phyloP scores from a whole-genome alignment of 2,888 invertebrate species.

The Pandemis cinnamomeana region DNA sequence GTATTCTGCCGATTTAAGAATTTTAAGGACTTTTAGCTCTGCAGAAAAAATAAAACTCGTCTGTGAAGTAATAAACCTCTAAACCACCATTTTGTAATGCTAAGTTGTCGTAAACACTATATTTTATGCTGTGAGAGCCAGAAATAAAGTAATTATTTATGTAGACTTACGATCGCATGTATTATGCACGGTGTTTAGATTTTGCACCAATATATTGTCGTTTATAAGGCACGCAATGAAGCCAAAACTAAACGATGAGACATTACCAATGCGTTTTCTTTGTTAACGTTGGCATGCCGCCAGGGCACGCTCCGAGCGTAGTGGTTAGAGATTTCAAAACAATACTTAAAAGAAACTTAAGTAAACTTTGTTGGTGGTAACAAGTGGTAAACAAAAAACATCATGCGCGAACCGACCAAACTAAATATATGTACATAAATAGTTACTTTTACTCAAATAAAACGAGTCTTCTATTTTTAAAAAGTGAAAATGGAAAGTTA shows the following conservation, averaged over 20 bases:
- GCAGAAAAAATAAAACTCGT: too few species aligned
- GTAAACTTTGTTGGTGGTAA: slow-evolving; percentile 37
- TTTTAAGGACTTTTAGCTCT: too few species aligned
- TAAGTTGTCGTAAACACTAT: not conserved
- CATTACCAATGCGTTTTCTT: slow-evolving; percentile 36
- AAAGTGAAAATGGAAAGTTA: slow-evolving; percentile 14
- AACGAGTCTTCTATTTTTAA: slow-evolving; percentile 18
- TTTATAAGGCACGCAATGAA: not conserved
- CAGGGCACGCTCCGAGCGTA: slow-evolving; percentile 42
- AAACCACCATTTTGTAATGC: not conserved
- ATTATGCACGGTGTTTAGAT: not conserved
- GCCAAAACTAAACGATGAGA: slow-evolving; percentile 31
- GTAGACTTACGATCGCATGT: not conserved
- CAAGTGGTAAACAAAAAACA: slow-evolving; percentile 16
- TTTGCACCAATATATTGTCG: not conserved
- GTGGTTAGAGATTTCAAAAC: slow-evolving; percentile 41
- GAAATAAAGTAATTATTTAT: not conserved
- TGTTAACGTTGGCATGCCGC: slow-evolving; percentile 42
- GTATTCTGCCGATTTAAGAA: too few species aligned
- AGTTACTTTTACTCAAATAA: slow-evolving; percentile 31
- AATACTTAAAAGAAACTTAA: slow-evolving; percentile 23
- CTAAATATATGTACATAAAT: slow-evolving; percentile 25
- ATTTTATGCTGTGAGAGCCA: not conserved
- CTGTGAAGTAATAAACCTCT: too few species aligned
- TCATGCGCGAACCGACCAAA: slow-evolving; percentile 14